A percentile compares a stretch with the other conserved stretches of the same genome.
phyloP scores from a whole-genome alignment of 37 sponge, comb jelly and placozoan species.

The Oscarella lobularis region DNA sequence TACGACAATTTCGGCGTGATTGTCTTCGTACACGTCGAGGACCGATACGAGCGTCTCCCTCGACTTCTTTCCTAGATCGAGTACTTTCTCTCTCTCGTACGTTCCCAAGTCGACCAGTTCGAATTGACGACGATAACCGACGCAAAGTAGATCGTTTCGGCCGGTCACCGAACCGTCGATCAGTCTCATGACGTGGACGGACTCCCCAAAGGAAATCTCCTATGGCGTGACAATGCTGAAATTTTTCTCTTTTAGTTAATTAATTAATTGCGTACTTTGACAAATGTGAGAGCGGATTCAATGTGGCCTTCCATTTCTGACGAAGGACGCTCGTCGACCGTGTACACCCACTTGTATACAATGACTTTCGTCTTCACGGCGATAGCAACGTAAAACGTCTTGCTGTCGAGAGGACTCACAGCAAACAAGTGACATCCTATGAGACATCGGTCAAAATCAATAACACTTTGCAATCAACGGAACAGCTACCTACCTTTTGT shows the following conservation, averaged over 20 bases:
- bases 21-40: background rate
- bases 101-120: background rate
- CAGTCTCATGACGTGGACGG: background rate
- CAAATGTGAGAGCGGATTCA: too few relatives aligned
- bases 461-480: constrained; percentile 27
- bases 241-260: too few relatives aligned
- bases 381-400: constrained; percentile 45
- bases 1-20: background rate
- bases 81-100: background rate
- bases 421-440: constrained; percentile 44
- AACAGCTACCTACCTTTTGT: background rate
- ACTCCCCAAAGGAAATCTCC: background rate
- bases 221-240: too few relatives aligned
- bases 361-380: constrained; percentile 60
- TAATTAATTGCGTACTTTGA: too few relatives aligned
- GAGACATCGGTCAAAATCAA: background rate
- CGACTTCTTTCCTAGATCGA: background rate
- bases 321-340: background rate
- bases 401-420: constrained; percentile 26
- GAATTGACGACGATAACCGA: background rate
- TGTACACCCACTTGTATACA: constrained; percentile 51
- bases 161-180: background rate
- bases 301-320: background rate
- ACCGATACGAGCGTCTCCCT: background rate
- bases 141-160: background rate